phyloP scores from a whole-genome alignment of 2,113 vertebrate species.

The Pterocles gutturalis region DNA sequence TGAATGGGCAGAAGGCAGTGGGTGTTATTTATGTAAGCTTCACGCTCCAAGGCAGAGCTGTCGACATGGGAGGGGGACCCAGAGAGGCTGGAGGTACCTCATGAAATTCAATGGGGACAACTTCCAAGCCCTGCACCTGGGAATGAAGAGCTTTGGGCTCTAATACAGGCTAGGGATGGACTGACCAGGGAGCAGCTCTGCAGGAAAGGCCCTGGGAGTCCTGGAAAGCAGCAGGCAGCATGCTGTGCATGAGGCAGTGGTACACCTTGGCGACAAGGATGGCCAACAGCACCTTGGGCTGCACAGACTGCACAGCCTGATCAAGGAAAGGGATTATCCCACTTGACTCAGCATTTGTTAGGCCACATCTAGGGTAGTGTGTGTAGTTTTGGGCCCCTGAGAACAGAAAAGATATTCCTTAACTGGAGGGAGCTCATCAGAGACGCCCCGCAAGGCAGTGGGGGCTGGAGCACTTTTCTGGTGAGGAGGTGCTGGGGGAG shows the following conservation, averaged over 20 bases:
- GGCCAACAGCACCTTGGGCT: not conserved
- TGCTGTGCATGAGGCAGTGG: not conserved
- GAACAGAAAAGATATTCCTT: not conserved
- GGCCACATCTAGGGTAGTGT: not conserved
- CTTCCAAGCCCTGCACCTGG: not conserved
- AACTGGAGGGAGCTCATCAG: not conserved
- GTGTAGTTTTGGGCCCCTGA: not conserved
- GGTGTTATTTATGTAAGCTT: not conserved
- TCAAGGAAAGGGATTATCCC: not conserved
- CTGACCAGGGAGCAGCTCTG: not conserved
- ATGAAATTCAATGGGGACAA: not conserved
- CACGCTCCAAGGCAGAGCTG: not conserved
- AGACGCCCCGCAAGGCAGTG: too few relatives aligned
- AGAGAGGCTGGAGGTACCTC: not conserved
- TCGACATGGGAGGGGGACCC: fast-evolving
- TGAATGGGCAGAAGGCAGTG: not conserved
- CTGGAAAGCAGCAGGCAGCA: not conserved
- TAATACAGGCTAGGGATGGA: not conserved
- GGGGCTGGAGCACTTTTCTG: not conserved
- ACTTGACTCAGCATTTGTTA: not conserved
- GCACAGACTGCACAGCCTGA: not conserved
- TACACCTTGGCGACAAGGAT: not conserved
- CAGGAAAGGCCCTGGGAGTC: not conserved
- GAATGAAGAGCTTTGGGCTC: not conserved
- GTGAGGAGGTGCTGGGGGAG: not conserved